phyloP scores from a whole-genome alignment of 2,797 vertebrate genomes.

The Cichlasoma orientale region DNA sequence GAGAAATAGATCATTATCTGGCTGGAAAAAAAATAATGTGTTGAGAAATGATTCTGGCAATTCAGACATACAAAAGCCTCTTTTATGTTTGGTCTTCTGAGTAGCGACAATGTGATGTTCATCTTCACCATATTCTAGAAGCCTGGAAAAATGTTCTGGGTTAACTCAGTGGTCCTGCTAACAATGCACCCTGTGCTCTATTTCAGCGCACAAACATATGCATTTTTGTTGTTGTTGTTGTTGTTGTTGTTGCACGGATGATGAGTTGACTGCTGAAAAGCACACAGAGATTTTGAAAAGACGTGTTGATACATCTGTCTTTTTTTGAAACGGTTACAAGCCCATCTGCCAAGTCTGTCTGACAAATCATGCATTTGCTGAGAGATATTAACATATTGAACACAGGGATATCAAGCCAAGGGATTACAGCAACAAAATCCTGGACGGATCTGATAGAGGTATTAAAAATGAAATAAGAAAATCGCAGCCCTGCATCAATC shows the following conservation, averaged over 20 bases:
- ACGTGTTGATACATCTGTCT: slow-evolving; percentile 74
- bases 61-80: slow-evolving; percentile 60
- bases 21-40: slow-evolving; percentile 34
- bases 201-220: slow-evolving; percentile 17
- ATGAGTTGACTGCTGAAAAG: slow-evolving; percentile 50
- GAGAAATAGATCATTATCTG: slow-evolving; percentile 71
- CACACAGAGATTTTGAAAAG: slow-evolving; percentile 54
- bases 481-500: slow-evolving; percentile 47
- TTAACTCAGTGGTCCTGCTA: slow-evolving; percentile 16
- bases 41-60: slow-evolving; percentile 52
- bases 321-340: slow-evolving; percentile 61
- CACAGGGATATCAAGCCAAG: slow-evolving; percentile 67
- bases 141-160: slow-evolving; percentile 35
- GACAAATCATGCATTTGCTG: slow-evolving; percentile 67
- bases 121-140: slow-evolving; percentile 47
- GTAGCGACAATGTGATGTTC: slow-evolving; percentile 58
- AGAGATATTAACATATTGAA: slow-evolving; percentile 77
- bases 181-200: slow-evolving; percentile 4
- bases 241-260: not conserved
- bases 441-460: slow-evolving; percentile 65
- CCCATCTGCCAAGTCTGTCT: slow-evolving; percentile 63
- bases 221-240: not conserved
- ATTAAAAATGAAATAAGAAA: slow-evolving; percentile 76
- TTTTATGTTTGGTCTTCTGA: slow-evolving; percentile 65
- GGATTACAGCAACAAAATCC: slow-evolving; percentile 74